These are phyloP conservation scores for Calliphora vomitoria DNA, from an alignment of 2,888 invertebrate genomes.

Conservation along the genomic window DNA sequence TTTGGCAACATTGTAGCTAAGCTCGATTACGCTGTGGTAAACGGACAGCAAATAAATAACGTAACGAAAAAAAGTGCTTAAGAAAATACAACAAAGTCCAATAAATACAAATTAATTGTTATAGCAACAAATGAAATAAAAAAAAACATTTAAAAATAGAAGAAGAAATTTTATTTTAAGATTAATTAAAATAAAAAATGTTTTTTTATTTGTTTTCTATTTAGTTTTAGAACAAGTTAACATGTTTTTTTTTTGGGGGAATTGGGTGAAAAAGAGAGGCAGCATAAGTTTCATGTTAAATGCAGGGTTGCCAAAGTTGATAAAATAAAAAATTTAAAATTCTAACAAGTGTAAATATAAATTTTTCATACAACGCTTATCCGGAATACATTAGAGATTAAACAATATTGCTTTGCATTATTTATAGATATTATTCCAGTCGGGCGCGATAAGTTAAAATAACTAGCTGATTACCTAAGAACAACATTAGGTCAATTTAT, in stretches of 20 bases:
- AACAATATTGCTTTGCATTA: too few species aligned
- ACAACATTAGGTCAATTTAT: too few species aligned
- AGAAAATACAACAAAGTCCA: slow-evolving; percentile 14
- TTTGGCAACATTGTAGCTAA: slow-evolving; percentile 79
- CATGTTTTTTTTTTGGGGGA: background rate
- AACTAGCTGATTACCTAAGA: too few species aligned
- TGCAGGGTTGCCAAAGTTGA: background rate
- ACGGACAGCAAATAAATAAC: background rate
- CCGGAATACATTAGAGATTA: too few species aligned
- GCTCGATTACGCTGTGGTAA: slow-evolving; percentile 24
- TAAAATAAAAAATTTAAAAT: too few species aligned
- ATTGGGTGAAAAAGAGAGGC: background rate
- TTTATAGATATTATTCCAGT: too few species aligned
- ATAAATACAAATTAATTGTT: background rate
- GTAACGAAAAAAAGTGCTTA: background rate
- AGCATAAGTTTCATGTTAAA: too few species aligned
- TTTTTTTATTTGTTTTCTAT: background rate
- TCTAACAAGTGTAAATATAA: too few species aligned
- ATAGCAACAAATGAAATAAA: background rate
- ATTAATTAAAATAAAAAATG: background rate
- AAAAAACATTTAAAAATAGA: background rate
- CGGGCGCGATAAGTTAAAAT: too few species aligned
- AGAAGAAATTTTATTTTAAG: background rate
- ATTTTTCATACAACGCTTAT: too few species aligned
- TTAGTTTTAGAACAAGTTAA: background rate